phyloP scores from a whole-genome alignment of 2,113 vertebrate genomes.

The Asarcornis scutulata region DNA sequence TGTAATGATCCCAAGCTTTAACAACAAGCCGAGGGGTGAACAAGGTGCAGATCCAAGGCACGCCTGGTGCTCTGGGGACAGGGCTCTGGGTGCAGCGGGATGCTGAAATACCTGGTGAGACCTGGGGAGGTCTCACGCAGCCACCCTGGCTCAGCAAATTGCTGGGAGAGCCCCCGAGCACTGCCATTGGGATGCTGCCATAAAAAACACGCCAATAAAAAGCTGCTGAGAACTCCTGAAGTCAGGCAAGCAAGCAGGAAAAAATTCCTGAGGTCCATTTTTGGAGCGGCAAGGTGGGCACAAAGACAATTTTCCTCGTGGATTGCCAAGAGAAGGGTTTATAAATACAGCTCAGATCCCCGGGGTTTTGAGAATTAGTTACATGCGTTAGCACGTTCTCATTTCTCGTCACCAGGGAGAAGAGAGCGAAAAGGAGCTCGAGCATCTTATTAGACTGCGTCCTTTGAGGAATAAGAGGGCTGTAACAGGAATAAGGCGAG shows the following conservation, averaged over 20 bases:
- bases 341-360: slow-evolving; percentile 1
- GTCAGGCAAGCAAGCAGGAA: background rate
- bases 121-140: background rate
- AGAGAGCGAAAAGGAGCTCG: background rate
- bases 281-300: background rate
- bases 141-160: background rate
- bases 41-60: background rate
- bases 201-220: background rate
- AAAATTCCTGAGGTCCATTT: background rate
- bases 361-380: slow-evolving; percentile 31
- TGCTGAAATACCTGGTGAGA: background rate
- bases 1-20: background rate
- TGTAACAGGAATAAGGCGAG: background rate
- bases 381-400: slow-evolving; percentile 12
- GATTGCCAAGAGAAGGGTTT: background rate
- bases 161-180: background rate
- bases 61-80: background rate
- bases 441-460: background rate
- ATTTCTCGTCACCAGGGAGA: background rate
- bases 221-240: background rate
- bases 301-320: background rate
- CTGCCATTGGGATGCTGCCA: background rate
- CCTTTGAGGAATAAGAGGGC: slow-evolving; percentile 31
- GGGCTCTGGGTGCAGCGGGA: background rate
- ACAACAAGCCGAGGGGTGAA: background rate